Conservation (phyloP, 2,113 vertebrate genomes). For the Myotis yumanensis region DNA sequence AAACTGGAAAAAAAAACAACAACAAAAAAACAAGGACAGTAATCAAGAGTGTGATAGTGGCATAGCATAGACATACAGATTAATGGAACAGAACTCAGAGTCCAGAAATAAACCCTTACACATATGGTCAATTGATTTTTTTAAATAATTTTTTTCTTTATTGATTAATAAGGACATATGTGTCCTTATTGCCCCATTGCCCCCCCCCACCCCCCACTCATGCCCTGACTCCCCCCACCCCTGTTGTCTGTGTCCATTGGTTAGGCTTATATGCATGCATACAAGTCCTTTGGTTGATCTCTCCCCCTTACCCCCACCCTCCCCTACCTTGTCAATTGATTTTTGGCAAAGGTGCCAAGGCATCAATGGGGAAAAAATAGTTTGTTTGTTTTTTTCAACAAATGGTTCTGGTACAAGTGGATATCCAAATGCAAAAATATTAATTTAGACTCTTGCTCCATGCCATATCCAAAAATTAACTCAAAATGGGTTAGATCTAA, state of each 20-base stretch:
- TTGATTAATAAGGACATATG: too few relatives aligned
- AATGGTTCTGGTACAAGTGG: slow-evolving; percentile 16
- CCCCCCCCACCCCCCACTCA: too few relatives aligned
- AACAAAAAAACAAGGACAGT: slow-evolving; percentile 35
- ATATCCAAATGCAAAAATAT: slow-evolving; percentile 23
- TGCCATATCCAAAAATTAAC: slow-evolving; percentile 25
- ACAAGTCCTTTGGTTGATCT: too few relatives aligned
- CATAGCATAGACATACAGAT: slow-evolving; percentile 29
- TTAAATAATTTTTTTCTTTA: too few relatives aligned
- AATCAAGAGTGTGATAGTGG: slow-evolving; percentile 22
- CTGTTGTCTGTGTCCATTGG: too few relatives aligned
- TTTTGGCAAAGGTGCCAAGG: slow-evolving; percentile 61
- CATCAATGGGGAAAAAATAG: not conserved
- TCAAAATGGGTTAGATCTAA: not conserved
- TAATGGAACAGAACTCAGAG: slow-evolving; percentile 30
- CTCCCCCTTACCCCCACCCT: too few relatives aligned
- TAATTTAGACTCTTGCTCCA: not conserved
- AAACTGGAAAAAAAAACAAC: not conserved
- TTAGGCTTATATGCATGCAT: too few relatives aligned
- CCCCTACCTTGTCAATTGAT: slow-evolving; percentile 37
- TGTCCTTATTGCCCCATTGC: too few relatives aligned
- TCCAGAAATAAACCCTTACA: slow-evolving; percentile 5
- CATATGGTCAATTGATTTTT: slow-evolving; percentile 56
- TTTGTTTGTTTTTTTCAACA: not conserved
- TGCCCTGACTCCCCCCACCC: too few relatives aligned